Evolutionary conservation across 1,140 invertebrate species (phyloP), one percentile per base, ranked within the genome.

Genomic region (Charaxes varanes): DNA sequence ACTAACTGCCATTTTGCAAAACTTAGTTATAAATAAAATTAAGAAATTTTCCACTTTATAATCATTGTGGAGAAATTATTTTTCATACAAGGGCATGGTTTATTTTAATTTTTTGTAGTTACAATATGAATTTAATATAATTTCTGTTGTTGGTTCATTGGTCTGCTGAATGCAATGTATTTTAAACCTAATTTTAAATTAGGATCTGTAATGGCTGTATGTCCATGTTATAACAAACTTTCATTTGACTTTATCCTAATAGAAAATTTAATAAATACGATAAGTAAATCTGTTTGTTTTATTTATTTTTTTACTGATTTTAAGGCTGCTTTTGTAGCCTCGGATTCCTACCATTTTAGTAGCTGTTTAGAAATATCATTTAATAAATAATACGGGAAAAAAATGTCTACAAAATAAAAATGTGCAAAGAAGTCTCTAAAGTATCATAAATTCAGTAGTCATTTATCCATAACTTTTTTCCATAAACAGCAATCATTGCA

Each of bases 401-500:
- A n/a, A n/a, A n/a, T n/a, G n/a, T n/a, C n/a, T n/a, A n/a, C n/a
- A n/a, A n/a, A n/a, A n/a, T n/a, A n/a, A n/a, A n/a, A n/a, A n/a
- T n/a, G n/a, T n/a, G n/a, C n/a, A n/a, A n/a, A n/a, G n/a, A n/a
- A n/a, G n/a, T n/a, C n/a, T n/a, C n/a, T n/a, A n/a, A n/a, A n/a
- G n/a, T n/a, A n/a, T n/a, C n/a, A n/a, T n/a, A n/a, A 15, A 3
- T 7, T 26, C 12, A 30, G n/a, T 44, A 19, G 19, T 37, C 18
- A 32, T 23, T 32, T 32, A 45, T 32, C 19, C 26, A 53, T 17
- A 85, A 38, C 34, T 59, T 76, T 42, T 80, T 84, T 14, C 73
- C 74, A 62, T 84, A 85, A 12, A 84, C 58, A 56, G 62, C 62
- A 14, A 84, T 10, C 84, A 85, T 85, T 8, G 68, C 51, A 55